phyloP scores from a whole-genome alignment of 2,797 vertebrate genomes.

The Diplodus sargus region DNA sequence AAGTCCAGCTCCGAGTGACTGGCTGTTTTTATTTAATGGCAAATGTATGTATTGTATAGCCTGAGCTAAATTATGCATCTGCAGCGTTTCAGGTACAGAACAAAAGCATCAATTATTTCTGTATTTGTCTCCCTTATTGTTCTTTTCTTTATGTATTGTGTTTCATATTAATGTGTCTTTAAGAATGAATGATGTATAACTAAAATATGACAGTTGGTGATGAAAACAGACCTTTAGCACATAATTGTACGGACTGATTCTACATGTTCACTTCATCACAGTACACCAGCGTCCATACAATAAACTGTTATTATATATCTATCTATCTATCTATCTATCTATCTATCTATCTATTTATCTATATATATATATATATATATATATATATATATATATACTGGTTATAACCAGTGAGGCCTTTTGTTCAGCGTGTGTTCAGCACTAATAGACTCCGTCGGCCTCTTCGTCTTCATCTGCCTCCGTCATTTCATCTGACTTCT shows the following conservation, averaged over 20 bases:
- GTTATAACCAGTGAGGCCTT: neutral
- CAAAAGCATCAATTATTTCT: neutral
- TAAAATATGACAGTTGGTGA: neutral
- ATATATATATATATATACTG: too few species aligned
- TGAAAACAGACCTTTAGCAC: neutral
- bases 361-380: too few species aligned
- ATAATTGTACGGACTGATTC: neutral
- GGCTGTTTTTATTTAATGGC: neutral
- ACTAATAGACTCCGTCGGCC: slow-evolving; percentile 53
- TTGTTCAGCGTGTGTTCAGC: neutral
- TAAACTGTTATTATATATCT: neutral
- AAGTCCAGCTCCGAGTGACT: too few species aligned
- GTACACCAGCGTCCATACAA: fast-evolving
- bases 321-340: too few species aligned
- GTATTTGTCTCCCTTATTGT: neutral
- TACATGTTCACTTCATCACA: neutral
- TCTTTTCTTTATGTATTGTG: neutral
- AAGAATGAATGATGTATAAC: neutral
- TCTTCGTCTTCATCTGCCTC: slow-evolving; percentile 79
- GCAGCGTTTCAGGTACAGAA: neutral
- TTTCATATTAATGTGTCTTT: neutral
- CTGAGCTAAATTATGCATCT: slow-evolving; percentile 3
- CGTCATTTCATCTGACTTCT: slow-evolving; percentile 77
- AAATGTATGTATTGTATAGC: neutral
- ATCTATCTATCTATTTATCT: too few species aligned